Evolutionary conservation across 2,888 invertebrate genomes (phyloP).

Genomic region (Oxystoma pomonae): DNA sequence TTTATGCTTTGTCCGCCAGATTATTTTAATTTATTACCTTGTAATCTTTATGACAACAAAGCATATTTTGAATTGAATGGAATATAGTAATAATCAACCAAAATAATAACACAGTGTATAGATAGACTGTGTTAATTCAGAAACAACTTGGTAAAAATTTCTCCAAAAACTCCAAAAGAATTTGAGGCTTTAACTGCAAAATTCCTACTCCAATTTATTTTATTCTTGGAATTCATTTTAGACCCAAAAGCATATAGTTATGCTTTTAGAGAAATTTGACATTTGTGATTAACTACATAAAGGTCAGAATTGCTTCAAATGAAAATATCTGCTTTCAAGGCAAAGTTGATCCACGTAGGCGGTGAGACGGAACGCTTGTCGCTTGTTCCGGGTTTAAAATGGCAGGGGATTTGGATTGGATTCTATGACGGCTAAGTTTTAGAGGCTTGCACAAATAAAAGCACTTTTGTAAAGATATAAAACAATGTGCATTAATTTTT

Average conservation of each 20-base stretch:
- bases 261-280: neutral
- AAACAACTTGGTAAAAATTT: no score
- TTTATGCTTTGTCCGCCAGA: no score
- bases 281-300: neutral
- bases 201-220: slow-evolving; percentile 44
- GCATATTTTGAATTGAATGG: no score
- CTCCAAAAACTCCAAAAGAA: neutral
- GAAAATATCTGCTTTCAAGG: neutral
- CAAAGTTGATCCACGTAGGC: neutral
- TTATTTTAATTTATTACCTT: no score
- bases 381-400: neutral
- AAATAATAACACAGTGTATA: no score
- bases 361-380: neutral
- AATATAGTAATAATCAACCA: no score
- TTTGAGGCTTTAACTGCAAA: neutral
- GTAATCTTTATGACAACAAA: no score
- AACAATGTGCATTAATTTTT: no score
- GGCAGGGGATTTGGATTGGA: slow-evolving; percentile 2
- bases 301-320: neutral
- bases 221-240: slow-evolving; percentile 47
- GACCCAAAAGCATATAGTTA: slow-evolving; percentile 44
- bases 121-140: no score
- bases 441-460: neutral
- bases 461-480: no score
- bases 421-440: neutral